A percentile compares a stretch with the other conserved stretches of the same genome.
Conservation (phyloP, 2,888 invertebrate species). For the Imbricaverruca yamaguchii region DNA sequence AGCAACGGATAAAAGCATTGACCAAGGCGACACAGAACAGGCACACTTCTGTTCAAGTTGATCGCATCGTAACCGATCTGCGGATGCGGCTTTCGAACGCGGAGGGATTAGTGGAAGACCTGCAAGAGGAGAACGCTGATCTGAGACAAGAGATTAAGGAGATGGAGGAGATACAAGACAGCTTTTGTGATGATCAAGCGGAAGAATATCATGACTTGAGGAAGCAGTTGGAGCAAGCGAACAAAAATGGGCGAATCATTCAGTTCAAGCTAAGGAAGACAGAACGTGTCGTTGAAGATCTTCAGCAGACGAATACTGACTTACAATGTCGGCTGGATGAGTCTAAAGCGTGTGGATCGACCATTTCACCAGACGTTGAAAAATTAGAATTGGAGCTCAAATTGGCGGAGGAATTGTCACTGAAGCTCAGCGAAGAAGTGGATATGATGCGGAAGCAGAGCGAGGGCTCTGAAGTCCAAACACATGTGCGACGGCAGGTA, state of each 20-base stretch:
- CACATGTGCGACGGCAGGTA: neutral
- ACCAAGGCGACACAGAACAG: constrained; percentile 30
- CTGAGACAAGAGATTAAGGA: constrained; percentile 88
- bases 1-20: constrained; percentile 30
- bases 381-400: constrained; percentile 78
- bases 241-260: constrained; percentile 94
- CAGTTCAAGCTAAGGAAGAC: constrained; percentile 96
- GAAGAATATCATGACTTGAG: constrained; percentile 90
- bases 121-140: constrained; percentile 93
- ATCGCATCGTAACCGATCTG: constrained; percentile 48
- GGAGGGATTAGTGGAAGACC: constrained; percentile 82
- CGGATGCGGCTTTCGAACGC: constrained; percentile 77
- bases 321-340: constrained; percentile 42
- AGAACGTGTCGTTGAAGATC: constrained; percentile 76
- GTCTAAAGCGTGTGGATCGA: constrained; percentile 39
- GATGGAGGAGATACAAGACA: constrained; percentile 98
- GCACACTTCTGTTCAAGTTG: constrained; percentile 29
- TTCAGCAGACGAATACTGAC: constrained; percentile 76
- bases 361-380: constrained; percentile 59
- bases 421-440: constrained; percentile 58
- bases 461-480: neutral
- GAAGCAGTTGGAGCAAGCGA: constrained; percentile 90
- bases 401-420: constrained; percentile 61
- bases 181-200: constrained; percentile 92
- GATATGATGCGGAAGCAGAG: constrained; percentile 42